Base-by-base conservation (phyloP, 2,113 vertebrate species). In the Synchiropus splendidus region DNA sequence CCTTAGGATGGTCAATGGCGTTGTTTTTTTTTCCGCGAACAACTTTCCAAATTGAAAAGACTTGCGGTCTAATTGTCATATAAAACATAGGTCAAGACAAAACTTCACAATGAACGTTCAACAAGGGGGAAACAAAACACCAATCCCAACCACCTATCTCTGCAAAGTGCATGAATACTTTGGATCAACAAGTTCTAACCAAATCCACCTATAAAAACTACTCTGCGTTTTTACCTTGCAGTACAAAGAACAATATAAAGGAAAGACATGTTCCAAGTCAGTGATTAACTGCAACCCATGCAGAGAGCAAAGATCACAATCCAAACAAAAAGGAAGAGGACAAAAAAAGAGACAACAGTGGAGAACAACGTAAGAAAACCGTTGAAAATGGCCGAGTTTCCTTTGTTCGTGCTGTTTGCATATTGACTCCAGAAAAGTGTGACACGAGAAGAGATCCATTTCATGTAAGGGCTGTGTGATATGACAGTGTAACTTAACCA, bases 401-500 rank as follows among this genome's bases (percentile, higher is more conserved):
- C 77, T 79, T 75, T 77, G 65, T 71, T 71, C 58, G 64, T 65
- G 62, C 65, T 37, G 55, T 79, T 83, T 83, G 79, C 81, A 83
- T 83, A 81, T 73, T 70, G 21, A 27, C 4, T 27, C 4, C 8
- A 27, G 21, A 27, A 27, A 27, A 27, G 4, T 27, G 21, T 27
- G 21, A 27, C 21, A 27, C 8, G 21, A 27, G 21, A 27, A 27
- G 21, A 27, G 8, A 27, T 27, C 21, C 21, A 27, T 5, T 27
- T 4, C 21, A 27, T 27, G 21, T 27, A 27, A 27, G 21, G 21
- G 21, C 21, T 27, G 21, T 27, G 21, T 27, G 21, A 27, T 27
- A 8, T 27, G 21, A 27, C 21, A 8, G 8, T 5, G 8, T 8
- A 27, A 27, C 21, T 27, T 27, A 27, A n/a, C n/a, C n/a, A n/a